Percentiles rank a stretch among this genome's conserved stretches.
phyloP scores from a whole-genome alignment of 2,797 vertebrate species.

The Rhabdophis nuchalis region DNA sequence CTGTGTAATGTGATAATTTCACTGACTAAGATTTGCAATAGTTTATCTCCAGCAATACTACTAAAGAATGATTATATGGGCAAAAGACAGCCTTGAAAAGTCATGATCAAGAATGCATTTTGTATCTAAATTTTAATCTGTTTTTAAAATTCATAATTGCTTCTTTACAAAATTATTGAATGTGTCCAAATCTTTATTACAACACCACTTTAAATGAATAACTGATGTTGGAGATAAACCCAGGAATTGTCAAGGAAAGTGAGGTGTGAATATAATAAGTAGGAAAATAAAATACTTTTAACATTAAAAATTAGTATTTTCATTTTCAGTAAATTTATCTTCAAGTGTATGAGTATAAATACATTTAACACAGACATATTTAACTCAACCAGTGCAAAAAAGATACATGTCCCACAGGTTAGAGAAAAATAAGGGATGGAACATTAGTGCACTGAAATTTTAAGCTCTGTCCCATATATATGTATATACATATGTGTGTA shows the following conservation, averaged over 20 bases:
- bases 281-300: slow-evolving; percentile 50
- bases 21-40: slow-evolving; percentile 27
- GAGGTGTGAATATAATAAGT: slow-evolving; percentile 37
- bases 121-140: slow-evolving; percentile 27
- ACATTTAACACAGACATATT: slow-evolving; percentile 63
- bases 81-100: slow-evolving; percentile 32
- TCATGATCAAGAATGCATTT: neutral
- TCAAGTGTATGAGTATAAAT: slow-evolving; percentile 64
- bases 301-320: slow-evolving; percentile 52
- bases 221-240: slow-evolving; percentile 12
- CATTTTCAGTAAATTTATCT: slow-evolving; percentile 59
- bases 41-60: slow-evolving; percentile 14
- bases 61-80: slow-evolving; percentile 33
- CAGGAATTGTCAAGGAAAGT: slow-evolving; percentile 28
- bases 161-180: slow-evolving; percentile 11
- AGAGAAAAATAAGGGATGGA: slow-evolving; percentile 25
- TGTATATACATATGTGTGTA: neutral
- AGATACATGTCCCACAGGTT: slow-evolving; percentile 62
- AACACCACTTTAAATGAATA: slow-evolving; percentile 19
- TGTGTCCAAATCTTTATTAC: neutral
- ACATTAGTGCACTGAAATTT: slow-evolving; percentile 32
- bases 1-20: slow-evolving; percentile 9
- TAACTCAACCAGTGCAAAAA: slow-evolving; percentile 70
- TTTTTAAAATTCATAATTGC: neutral
- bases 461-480: slow-evolving; percentile 27